Evolutionary conservation across 2,888 invertebrate genomes (phyloP), one percentile per base, ranked within the genome.

Genomic region (Dermolepida albohirtum): DNA sequence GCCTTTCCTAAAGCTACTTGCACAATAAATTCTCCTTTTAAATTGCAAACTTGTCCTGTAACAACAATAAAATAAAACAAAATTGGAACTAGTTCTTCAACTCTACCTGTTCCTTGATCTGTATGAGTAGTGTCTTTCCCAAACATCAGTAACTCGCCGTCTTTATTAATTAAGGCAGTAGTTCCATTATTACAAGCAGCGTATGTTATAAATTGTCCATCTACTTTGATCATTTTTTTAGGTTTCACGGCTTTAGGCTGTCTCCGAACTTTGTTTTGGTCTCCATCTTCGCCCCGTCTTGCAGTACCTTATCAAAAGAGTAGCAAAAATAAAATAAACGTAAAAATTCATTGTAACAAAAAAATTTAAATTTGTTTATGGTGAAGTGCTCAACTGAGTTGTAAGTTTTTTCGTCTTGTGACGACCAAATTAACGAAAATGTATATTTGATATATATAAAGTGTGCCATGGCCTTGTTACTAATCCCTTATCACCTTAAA

Each of bases 121-220:
- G 92, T 92, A 79, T 95, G 92, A 5, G 92, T 89, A 10, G 92
- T 93, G 82, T 98, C 97, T 81, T 97, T 97, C 49, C 98, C 97
- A 82, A 94, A 97, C 92, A 98, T 94, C 66, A 94, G 89, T 43
- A 98, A 85, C 77, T 93, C 91, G 0, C 98, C 98, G 64, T 94
- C 93, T 1, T 96, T 95, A 0, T 65, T 54, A 34, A 98, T 93
- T 70, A 98, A 87, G 2, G 97, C 97, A 8, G 96, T 95, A 1
- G 96, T 95, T 5, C 97, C 97, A 83, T 96, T 95, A 83, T 97
- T 98, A 79, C 97, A 97, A 0, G 97, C 96, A 0, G 93, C 93
- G 75, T 90, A 89, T 0, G 92, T 87, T 29, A 97, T 89, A 76
- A 89, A 87, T 78, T 95, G 92, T 0, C 94, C 92, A 77, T 97